Evolutionary conservation across 2,113 vertebrate species (phyloP).

Genomic region (Heterocephalus glaber): DNA sequence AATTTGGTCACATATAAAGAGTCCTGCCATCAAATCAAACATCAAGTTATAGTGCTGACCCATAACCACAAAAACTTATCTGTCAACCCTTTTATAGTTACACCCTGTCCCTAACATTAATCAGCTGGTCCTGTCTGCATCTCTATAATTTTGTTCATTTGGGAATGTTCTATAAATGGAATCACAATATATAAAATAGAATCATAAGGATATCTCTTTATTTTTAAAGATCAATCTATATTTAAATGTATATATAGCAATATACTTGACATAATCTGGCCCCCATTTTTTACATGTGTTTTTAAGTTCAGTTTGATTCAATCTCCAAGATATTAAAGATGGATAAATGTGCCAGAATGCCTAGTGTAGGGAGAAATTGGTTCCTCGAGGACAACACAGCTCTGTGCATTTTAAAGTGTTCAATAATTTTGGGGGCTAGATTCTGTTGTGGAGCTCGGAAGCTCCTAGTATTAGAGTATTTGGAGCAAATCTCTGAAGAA

Average conservation of each 20-base stretch:
- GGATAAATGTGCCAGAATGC: background rate
- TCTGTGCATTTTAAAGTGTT: background rate
- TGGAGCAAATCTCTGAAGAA: background rate
- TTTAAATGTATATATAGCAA: background rate
- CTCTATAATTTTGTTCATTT: background rate
- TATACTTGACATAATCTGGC: conserved; percentile 3
- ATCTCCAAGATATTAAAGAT: conserved; percentile 18
- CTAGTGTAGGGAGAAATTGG: background rate
- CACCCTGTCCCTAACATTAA: background rate
- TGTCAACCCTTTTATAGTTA: background rate
- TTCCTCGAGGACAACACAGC: background rate
- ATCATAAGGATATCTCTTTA: background rate
- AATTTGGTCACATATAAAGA: background rate
- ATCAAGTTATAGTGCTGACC: background rate
- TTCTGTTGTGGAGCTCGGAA: background rate
- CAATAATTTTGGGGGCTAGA: background rate
- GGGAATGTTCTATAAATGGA: background rate
- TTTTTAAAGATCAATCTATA: conserved; percentile 1
- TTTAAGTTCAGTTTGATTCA: conserved; percentile 26
- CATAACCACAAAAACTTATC: background rate
- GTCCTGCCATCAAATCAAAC: background rate
- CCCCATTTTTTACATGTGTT: conserved; percentile 18
- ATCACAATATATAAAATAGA: background rate
- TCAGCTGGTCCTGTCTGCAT: background rate
- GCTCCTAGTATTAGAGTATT: background rate